Evolutionary conservation across 1,140 invertebrate genomes (phyloP).

Genomic region (Pinna nobilis): DNA sequence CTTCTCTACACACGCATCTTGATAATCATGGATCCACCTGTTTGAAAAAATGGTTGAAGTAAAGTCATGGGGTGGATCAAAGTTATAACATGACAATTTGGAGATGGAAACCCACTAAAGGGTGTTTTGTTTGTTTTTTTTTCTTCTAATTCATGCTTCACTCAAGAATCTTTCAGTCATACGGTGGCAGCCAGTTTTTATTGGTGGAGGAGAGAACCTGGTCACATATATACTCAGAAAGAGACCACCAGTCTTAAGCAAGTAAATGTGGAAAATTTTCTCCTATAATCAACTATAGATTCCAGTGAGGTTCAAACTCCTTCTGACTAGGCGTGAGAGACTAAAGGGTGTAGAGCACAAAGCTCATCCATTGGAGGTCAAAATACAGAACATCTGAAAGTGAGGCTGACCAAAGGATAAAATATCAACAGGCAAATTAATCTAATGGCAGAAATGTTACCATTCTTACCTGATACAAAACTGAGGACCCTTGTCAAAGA

Average conservation of each 20-base stretch:
- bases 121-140: not conserved
- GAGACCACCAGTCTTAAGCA: no score
- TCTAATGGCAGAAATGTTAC: not conserved
- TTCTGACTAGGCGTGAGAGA: not conserved
- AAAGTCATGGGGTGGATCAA: not conserved
- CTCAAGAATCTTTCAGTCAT: not conserved
- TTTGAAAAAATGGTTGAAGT: not conserved
- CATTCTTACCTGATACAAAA: not conserved
- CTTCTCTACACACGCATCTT: slow-evolving; percentile 99
- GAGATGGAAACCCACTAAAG: not conserved
- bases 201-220: no score
- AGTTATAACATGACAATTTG: not conserved
- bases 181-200: no score
- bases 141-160: no score
- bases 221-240: no score
- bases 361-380: not conserved
- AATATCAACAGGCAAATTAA: not conserved
- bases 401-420: not conserved
- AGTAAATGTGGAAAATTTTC: not conserved
- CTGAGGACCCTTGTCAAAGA: no score
- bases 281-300: not conserved
- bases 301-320: not conserved
- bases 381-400: no score
- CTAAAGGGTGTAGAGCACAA: not conserved
- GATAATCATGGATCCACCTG: slow-evolving; percentile 99